Conservation (phyloP, 2,888 invertebrate species). For the Odontocerum albicorne region DNA sequence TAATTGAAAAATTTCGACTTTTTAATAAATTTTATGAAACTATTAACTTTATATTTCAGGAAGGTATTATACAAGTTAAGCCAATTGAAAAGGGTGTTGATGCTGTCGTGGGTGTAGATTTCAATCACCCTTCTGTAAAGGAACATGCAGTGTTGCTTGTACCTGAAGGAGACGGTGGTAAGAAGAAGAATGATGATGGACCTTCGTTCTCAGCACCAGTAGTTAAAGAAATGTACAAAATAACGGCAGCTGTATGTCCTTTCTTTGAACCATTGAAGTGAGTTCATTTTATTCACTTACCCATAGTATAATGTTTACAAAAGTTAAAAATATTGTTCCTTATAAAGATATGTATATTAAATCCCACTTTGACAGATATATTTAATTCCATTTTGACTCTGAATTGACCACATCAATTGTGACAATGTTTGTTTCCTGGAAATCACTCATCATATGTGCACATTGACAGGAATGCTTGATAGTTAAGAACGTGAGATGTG, state of each 20-base stretch:
- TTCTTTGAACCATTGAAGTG: slow-evolving; percentile 57
- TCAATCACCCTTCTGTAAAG: slow-evolving; percentile 60
- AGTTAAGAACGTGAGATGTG: no score
- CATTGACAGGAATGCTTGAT: no score
- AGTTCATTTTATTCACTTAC: slow-evolving; percentile 20
- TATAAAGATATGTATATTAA: no score
- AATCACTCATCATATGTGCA: no score
- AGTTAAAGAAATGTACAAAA: slow-evolving; percentile 68
- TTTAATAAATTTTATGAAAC: not conserved
- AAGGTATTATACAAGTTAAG: slow-evolving; percentile 62
- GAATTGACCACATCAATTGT: no score
- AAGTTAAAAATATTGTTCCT: no score
- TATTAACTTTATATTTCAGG: slow-evolving; percentile 43
- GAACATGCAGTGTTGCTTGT: slow-evolving; percentile 38
- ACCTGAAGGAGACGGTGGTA: slow-evolving; percentile 12
- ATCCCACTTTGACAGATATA: no score
- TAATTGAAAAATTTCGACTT: not conserved
- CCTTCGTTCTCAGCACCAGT: slow-evolving; percentile 51
- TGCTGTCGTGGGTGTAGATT: slow-evolving; percentile 68
- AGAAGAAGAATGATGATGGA: slow-evolving; percentile 38
- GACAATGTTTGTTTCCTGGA: no score
- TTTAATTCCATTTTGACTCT: no score
- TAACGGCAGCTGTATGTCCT: slow-evolving; percentile 67
- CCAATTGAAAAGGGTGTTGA: slow-evolving; percentile 80
- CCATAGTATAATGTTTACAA: no score